Evolutionary conservation across 2,113 vertebrate species (phyloP).

Genomic region (Mastomys natalensis): DNA sequence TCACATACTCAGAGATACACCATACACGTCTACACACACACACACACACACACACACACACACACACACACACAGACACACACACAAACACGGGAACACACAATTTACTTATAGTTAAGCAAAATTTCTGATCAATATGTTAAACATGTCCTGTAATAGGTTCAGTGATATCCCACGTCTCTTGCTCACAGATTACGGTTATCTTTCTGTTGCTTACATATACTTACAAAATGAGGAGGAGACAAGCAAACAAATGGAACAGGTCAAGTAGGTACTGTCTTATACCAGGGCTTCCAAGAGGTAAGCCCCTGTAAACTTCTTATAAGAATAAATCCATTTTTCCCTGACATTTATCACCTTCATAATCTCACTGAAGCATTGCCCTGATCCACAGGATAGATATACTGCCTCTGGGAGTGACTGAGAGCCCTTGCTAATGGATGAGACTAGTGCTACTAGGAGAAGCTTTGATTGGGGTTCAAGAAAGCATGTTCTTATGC

Average conservation of each 20-base stretch:
- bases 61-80: background rate
- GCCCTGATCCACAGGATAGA: background rate
- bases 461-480: background rate
- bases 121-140: background rate
- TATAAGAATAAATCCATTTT: slow-evolving; percentile 5
- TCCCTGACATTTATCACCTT: background rate
- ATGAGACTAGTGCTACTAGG: background rate
- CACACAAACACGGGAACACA: background rate
- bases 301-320: background rate
- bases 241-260: background rate
- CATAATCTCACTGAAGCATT: background rate
- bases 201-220: background rate
- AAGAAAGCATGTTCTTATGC: background rate
- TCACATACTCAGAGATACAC: background rate
- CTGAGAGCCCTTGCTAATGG: background rate
- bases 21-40: background rate
- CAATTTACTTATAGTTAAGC: background rate
- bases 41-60: background rate
- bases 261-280: background rate
- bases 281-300: background rate
- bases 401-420: background rate
- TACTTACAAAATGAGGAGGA: slow-evolving; percentile 10
- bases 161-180: background rate
- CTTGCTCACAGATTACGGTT: background rate
- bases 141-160: slow-evolving; percentile 18